Evolutionary conservation across 2,113 vertebrate species (phyloP).

Genomic region (Spheniscus mendiculus): DNA sequence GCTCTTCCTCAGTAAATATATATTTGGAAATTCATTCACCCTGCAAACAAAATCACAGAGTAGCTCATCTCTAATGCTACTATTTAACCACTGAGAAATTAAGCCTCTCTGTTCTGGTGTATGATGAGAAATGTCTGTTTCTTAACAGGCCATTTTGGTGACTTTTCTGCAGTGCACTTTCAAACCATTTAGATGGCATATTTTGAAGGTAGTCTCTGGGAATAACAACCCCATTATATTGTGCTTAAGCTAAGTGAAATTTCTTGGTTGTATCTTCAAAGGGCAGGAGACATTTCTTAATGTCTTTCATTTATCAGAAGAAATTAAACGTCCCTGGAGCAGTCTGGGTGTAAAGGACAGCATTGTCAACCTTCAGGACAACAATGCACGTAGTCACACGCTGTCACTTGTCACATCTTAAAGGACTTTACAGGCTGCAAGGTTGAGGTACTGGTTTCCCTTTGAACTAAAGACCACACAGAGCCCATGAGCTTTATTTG

Average conservation of each 20-base stretch:
- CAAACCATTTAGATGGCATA: slow-evolving; percentile 23
- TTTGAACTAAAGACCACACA: neutral
- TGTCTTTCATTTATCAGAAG: slow-evolving; percentile 14
- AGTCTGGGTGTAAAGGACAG: neutral
- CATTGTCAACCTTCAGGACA: neutral
- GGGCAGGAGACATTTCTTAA: neutral
- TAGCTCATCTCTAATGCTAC: neutral
- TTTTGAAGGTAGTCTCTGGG: slow-evolving; percentile 12
- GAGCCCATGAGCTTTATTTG: neutral
- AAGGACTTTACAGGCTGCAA: neutral
- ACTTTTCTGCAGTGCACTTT: slow-evolving; percentile 16
- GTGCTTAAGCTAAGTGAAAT: neutral
- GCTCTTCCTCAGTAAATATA: neutral
- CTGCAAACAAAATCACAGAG: slow-evolving; percentile 28
- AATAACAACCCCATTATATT: neutral
- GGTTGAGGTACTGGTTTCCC: neutral
- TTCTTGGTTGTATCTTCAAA: slow-evolving; percentile 9
- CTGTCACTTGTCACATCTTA: neutral
- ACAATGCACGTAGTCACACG: accelerated
- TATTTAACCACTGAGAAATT: slow-evolving; percentile 3
- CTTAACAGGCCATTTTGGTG: slow-evolving; percentile 22
- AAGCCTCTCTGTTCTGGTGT: neutral
- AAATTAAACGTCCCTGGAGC: neutral
- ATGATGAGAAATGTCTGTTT: slow-evolving; percentile 30
- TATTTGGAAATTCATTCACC: slow-evolving; percentile 18